Conservation (phyloP, 2,113 vertebrate genomes). For the Malurus elegans region DNA sequence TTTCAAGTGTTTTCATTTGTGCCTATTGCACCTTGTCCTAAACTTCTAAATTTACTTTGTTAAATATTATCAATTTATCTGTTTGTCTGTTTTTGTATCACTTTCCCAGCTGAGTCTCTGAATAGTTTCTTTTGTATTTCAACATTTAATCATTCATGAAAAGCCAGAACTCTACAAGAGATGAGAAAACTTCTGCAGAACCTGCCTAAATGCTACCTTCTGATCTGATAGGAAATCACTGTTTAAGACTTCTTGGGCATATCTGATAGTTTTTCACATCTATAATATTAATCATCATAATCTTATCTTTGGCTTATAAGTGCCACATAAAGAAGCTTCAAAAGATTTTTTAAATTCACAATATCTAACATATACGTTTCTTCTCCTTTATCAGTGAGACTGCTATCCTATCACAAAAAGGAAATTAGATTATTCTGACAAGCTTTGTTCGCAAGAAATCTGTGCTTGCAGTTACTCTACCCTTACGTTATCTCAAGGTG, state of each 20-base stretch:
- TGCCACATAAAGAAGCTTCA: background rate
- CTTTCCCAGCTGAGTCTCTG: background rate
- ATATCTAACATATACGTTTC: background rate
- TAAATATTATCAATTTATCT: background rate
- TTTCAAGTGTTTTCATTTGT: background rate
- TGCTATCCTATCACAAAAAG: background rate
- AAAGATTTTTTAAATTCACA: constrained; percentile 16
- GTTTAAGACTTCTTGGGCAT: background rate
- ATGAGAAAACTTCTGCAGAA: background rate
- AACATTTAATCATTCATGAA: background rate
- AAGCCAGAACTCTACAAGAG: background rate
- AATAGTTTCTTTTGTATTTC: background rate
- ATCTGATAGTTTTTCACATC: background rate
- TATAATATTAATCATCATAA: background rate
- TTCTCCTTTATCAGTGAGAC: background rate
- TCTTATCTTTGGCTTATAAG: background rate
- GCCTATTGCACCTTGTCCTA: background rate
- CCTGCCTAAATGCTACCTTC: background rate
- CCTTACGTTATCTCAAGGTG: background rate
- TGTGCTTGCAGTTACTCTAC: background rate
- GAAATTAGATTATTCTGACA: constrained; percentile 31
- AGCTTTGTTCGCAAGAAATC: constrained; percentile 4
- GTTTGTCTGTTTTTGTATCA: background rate
- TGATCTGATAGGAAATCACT: background rate
- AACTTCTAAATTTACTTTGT: background rate